Evolutionary conservation across 1,140 invertebrate species (phyloP), one percentile per base, ranked within the genome.

Genomic region (Trichonephila inaurata): DNA sequence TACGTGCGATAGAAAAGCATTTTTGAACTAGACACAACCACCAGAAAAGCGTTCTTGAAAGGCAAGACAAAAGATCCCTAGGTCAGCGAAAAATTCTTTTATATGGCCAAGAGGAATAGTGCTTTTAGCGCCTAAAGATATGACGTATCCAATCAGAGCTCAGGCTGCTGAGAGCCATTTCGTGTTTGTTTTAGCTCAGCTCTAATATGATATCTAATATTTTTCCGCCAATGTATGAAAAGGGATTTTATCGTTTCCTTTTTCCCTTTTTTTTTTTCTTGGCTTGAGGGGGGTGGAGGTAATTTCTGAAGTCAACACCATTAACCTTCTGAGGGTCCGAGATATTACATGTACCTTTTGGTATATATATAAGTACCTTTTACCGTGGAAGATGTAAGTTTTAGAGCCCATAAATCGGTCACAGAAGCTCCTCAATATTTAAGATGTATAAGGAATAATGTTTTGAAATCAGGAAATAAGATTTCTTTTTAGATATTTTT

Each of bases 81-180:
- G 61, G 86, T 66, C 86, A 88, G 60, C 86, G 24, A 88, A 88
- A 88, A 33, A 89, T 72, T 58, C 64, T 77, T 40, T 72, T 24
- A 33, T 28, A 72, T 72, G 88, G 66, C 60, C 61, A 44, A 91
- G 19, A 81, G 89, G 40, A 91, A 81, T 72, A 40, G 77, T n/a
- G 69, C 89, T 81, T 91, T 89, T 89, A 72, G 88, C 66, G 88
- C 89, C 69, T 91, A 82, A 91, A 91, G 89, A 91, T 91, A 91
- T 91, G 89, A 91, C 89, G 69, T 82, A 91, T 91, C 89, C 89
- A 91, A 91, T 91, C 72, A 91, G n/a, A 40, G 89, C 51, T 12
- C 7, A 19, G 60, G 24, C 40, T 92, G 60, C 81, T 92, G 82
- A 92, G 90, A 92, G 90, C 90, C 69, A 51, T 92, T 92, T 85